phyloP scores from a whole-genome alignment of 2,113 vertebrate species.

The Natator depressus region DNA sequence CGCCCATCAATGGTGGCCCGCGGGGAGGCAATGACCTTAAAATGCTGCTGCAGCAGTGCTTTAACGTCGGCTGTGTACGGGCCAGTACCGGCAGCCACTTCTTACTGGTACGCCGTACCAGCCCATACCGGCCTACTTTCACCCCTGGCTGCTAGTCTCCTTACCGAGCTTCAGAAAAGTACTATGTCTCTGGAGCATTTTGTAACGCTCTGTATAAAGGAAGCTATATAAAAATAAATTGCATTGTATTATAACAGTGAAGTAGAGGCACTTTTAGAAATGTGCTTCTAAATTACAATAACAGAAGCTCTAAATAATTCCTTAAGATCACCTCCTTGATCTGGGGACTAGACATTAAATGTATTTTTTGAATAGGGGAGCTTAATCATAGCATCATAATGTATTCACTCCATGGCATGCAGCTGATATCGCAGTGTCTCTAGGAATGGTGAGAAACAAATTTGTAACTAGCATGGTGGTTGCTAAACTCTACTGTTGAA shows the following conservation, averaged over 20 bases:
- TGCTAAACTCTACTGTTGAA: not conserved
- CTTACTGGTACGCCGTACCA: no score
- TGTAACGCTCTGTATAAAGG: not conserved
- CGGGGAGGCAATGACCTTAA: no score
- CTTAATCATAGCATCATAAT: not conserved
- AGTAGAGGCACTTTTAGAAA: not conserved
- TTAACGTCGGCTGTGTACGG: no score
- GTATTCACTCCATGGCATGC: not conserved
- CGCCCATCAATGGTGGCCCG: no score
- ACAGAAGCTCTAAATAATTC: not conserved
- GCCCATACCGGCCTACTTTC: not conserved
- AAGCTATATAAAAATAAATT: not conserved
- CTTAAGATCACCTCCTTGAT: not conserved
- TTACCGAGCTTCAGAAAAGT: not conserved
- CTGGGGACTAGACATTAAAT: not conserved
- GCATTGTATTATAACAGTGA: not conserved
- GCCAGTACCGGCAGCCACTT: no score
- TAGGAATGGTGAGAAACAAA: not conserved
- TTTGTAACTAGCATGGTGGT: not conserved
- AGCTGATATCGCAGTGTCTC: not conserved
- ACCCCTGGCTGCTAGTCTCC: not conserved
- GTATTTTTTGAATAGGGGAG: not conserved
- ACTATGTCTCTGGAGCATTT: not conserved
- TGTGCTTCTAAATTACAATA: not conserved
- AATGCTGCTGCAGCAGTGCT: no score